Evolutionary conservation across 1,140 invertebrate species (phyloP), one percentile per base, ranked within the genome.

Genomic region (Papilio aristodemus): DNA sequence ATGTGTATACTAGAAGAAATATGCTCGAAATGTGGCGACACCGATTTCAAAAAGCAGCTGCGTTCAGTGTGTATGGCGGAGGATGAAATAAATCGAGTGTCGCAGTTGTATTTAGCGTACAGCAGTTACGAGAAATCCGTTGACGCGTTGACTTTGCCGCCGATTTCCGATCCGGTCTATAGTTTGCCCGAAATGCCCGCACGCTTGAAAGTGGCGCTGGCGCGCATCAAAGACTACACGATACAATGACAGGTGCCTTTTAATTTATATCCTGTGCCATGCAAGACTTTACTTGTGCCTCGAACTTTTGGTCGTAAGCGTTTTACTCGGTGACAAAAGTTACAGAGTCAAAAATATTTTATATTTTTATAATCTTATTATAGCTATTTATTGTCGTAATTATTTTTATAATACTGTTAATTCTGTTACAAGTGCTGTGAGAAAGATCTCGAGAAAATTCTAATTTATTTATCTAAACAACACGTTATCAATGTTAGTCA

Each of bases 131-230:
- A 91, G 77, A 87, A 85, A 69, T 84, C 83, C 4, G 74, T 73
- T 25, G 79, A 81, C 43, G 80, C 81, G n/a, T 59, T 90, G 36
- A 71, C 69, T 46, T 69, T 91, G 75, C 89, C 89, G 41, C 85
- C 84, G 0, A 73, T 86, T 13, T 76, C 83, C 0, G 86, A 91
- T 69, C 81, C 87, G 9, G 88, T 91, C 39, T 91, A 91, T 72
- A 79, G 64, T 25, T 68, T 85, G 64, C 89, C 89, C 0, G 87
- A 89, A 67, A 58, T 89, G 38, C 86, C 89, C 0, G 41, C 72
- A 7, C 78, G 79, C 7, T 72, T 87, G 10, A 81, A 79, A 4
- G 77, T 80, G 22, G 79, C 79, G 36, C 70, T 85, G 7, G 76
- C 78, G 19, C 74, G 76, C 57, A 76, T 76, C 9, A 77, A 85